Base-by-base conservation (phyloP, 2,888 invertebrate genomes). In the Netelia melanura region DNA sequence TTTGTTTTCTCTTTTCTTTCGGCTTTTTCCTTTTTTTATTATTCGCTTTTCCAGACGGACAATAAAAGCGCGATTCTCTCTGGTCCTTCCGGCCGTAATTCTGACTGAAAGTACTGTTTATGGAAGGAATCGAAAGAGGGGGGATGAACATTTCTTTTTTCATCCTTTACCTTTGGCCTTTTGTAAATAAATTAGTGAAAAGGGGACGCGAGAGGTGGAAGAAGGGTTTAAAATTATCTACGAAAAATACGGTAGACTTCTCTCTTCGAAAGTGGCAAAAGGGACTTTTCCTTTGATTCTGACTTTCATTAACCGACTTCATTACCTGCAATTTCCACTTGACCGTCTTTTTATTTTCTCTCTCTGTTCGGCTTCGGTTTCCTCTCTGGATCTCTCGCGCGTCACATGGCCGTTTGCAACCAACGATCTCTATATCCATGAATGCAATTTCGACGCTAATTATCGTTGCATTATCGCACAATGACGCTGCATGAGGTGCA, bases 301-400 rank as follows among this genome's bases (percentile, higher is more conserved):
- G 83, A 75, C 74, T 79, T 70, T 83, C 79, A 79, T 83, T 70
- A 78, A 56, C 74, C 74, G 62, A 64, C 38, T 62, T 75, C 52
- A 14, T 80, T 48, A 58, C 38, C 67, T 75, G 79, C 75, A n/a
- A 80, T 84, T 84, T 43, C 71, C n/a, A 71, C 52, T 68, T 21
- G 58, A 23, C 25, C 64, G 48, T 65, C 2, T 6, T 38, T 70
- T 56, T 56, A 44, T 43, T 78, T 3, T 11, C 54, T 38, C 10
- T 30, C 56, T 38, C 54, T 38, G 6, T 30, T 64, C 21, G 38
- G 11, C 58, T 54, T 3, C 23, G n/a, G 23, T 14, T 11, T 54
- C 56, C 6, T 48, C n/a, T 8, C 43, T 10, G 68, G 54, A 67
- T 6, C 38, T 38, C 21, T 23, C n/a, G 48, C 43, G 21, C 30